Evolutionary conservation across 2,888 invertebrate genomes (phyloP).

Genomic region (Acrocera orbiculus): DNA sequence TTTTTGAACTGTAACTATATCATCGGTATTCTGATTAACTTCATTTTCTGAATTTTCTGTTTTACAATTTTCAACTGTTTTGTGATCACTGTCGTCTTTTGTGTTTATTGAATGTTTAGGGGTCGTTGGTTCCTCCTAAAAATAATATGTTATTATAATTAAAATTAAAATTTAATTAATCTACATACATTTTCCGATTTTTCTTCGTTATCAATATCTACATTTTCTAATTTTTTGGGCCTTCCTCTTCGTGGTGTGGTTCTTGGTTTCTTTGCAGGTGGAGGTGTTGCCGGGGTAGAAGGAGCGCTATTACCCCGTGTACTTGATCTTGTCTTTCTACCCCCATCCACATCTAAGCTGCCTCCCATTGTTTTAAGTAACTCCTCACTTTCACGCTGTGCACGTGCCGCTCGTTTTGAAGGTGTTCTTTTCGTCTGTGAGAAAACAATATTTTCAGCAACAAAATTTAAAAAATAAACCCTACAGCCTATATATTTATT

Average conservation of each 20-base stretch:
- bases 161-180: background rate
- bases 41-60: background rate
- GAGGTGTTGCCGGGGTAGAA: constrained; percentile 21
- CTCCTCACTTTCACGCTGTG: constrained; percentile 29
- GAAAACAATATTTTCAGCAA: too few species aligned
- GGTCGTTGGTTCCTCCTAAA: constrained; percentile 2
- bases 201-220: constrained; percentile 11
- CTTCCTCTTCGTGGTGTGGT: constrained; percentile 21
- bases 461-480: too few species aligned
- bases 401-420: constrained; percentile 26
- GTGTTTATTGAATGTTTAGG: constrained; percentile 1
- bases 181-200: constrained; percentile 11
- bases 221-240: constrained; percentile 21
- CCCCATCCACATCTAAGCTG: constrained; percentile 25
- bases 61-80: constrained; percentile 4
- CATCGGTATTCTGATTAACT: constrained; percentile 2
- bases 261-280: constrained; percentile 25
- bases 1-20: background rate
- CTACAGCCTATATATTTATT: too few species aligned
- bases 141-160: background rate
- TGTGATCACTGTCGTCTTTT: constrained; percentile 3
- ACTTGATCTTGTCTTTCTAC: constrained; percentile 28
- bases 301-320: constrained; percentile 24
- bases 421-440: constrained; percentile 25
- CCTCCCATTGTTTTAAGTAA: constrained; percentile 29